Percentiles rank a stretch among this genome's conserved stretches.
These are phyloP conservation scores for Agrochola litura DNA, from an alignment of 2,888 invertebrate genomes.

Conservation along the genomic window DNA sequence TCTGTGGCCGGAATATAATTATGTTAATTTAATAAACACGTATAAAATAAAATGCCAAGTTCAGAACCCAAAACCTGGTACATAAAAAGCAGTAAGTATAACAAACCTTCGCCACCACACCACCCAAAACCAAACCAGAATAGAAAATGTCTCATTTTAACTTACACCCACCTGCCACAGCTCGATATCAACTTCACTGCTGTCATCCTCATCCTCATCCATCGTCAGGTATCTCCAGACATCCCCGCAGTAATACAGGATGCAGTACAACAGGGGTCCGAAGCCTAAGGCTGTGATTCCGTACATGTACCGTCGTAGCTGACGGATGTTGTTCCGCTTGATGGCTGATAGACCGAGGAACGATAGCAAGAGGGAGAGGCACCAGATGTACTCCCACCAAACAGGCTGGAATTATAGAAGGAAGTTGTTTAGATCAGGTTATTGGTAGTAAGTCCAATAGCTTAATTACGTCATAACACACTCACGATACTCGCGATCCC, in stretches of 20 bases:
- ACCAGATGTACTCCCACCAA: slow-evolving; percentile 99
- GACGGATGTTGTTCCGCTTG: slow-evolving; percentile 94
- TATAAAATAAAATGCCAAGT: not conserved
- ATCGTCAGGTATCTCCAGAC: slow-evolving; percentile 93
- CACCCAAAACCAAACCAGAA: slow-evolving; percentile 13
- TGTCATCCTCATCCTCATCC: slow-evolving; percentile 90
- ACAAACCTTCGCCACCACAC: slow-evolving; percentile 14
- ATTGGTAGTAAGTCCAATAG: not conserved
- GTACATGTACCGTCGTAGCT: slow-evolving; percentile 95
- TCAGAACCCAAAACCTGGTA: slow-evolving; percentile 9
- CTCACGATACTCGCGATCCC: not conserved
- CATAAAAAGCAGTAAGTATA: slow-evolving; percentile 12
- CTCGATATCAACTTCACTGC: slow-evolving; percentile 91
- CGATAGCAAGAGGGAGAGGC: slow-evolving; percentile 95
- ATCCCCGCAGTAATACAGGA: slow-evolving; percentile 95
- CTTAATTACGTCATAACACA: not conserved
- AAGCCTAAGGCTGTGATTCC: slow-evolving; percentile 93
- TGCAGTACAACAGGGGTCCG: slow-evolving; percentile 95
- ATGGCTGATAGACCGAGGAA: slow-evolving; percentile 96
- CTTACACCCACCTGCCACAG: slow-evolving; percentile 94
- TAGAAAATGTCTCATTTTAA: slow-evolving; percentile 21
- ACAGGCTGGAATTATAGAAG: slow-evolving; percentile 91
- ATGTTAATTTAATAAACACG: not conserved
- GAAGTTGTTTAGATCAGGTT: not conserved
- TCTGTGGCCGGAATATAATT: not conserved